Conservation (phyloP, 2,888 invertebrate species). For the Imbricaverruca yamaguchii region DNA sequence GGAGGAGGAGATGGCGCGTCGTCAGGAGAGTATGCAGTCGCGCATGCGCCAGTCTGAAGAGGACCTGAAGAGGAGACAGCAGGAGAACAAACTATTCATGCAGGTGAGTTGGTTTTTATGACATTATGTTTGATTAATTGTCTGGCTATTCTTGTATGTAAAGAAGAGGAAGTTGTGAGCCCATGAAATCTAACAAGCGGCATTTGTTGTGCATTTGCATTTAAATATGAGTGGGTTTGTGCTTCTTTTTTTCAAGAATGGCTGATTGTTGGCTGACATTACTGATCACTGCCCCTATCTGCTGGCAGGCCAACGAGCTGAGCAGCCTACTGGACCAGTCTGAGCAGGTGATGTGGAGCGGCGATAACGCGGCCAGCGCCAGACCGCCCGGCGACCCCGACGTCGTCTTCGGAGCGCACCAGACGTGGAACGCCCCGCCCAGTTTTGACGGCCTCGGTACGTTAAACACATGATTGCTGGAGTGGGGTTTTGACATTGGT, state of each 20-base stretch:
- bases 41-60: slow-evolving; percentile 73
- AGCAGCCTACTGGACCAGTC: slow-evolving; percentile 59
- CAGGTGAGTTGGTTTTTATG: slow-evolving; percentile 49
- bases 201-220: too few species aligned
- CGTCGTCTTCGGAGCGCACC: background rate
- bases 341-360: slow-evolving; percentile 53
- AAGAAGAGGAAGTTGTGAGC: too few species aligned
- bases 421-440: background rate
- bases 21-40: slow-evolving; percentile 67
- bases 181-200: too few species aligned
- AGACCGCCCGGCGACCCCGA: background rate
- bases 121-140: too few species aligned
- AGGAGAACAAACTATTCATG: slow-evolving; percentile 79
- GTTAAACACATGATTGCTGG: background rate
- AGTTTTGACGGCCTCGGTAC: background rate
- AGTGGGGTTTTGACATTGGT: too few species aligned
- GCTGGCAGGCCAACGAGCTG: slow-evolving; percentile 43
- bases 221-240: too few species aligned
- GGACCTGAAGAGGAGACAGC: slow-evolving; percentile 68
- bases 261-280: too few species aligned
- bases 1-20: slow-evolving; percentile 53
- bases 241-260: background rate
- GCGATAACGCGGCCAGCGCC: background rate
- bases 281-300: too few species aligned
- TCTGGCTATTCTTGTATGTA: too few species aligned